These are phyloP conservation scores for Lophius piscatorius DNA, from an alignment of 2,113 vertebrate species.

Conservation along the genomic window DNA sequence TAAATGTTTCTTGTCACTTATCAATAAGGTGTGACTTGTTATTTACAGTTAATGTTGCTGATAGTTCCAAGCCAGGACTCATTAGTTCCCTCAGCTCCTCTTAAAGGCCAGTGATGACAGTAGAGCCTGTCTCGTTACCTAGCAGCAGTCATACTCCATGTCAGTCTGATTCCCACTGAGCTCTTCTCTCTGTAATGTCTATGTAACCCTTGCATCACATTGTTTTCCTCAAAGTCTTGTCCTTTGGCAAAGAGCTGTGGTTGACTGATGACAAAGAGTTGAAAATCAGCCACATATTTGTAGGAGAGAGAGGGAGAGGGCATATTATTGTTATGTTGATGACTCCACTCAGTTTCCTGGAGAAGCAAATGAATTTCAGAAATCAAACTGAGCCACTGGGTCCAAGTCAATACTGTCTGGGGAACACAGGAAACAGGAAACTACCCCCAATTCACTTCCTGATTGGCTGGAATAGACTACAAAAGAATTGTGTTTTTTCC, in stretches of 20 bases:
- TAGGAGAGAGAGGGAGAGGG: conserved; percentile 14
- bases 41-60: conserved; percentile 3
- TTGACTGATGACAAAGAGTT: conserved; percentile 58
- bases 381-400: conserved; percentile 68
- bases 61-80: conserved; percentile 13
- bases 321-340: conserved; percentile 54
- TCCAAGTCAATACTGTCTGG: conserved; percentile 65
- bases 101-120: conserved; percentile 21
- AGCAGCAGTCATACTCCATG: conserved; percentile 47
- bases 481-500: conserved; percentile 79
- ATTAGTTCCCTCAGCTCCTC: conserved; percentile 4
- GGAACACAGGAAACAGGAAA: conserved; percentile 86
- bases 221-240: conserved; percentile 63
- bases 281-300: conserved; percentile 45
- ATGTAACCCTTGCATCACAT: conserved; percentile 64
- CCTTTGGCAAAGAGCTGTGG: conserved; percentile 45
- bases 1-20: no score
- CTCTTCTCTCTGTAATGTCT: conserved; percentile 41
- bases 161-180: conserved; percentile 38
- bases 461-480: conserved; percentile 82
- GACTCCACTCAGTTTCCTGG: conserved; percentile 66
- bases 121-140: conserved; percentile 34
- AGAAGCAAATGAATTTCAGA: conserved; percentile 77
- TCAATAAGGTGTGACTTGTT: conserved; percentile 10
- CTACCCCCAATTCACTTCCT: conserved; percentile 78